These are phyloP conservation scores for Heliconius eleuchia DNA, from an alignment of 1,140 invertebrate genomes.

Conservation along the genomic window DNA sequence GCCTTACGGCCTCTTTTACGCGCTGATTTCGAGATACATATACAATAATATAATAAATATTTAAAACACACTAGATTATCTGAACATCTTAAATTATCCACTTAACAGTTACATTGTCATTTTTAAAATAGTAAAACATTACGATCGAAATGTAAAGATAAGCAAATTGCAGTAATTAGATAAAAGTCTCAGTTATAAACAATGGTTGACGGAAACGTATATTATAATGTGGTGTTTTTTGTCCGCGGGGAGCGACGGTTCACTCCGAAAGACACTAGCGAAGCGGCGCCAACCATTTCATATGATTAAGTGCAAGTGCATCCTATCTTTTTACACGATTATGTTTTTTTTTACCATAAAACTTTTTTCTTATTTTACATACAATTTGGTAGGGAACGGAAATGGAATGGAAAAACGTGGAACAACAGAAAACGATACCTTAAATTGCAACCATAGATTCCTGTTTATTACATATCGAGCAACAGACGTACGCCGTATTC, in stretches of 20 bases:
- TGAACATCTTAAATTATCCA: background rate
- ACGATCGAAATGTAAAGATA: constrained; percentile 37
- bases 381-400: background rate
- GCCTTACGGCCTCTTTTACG: too few species aligned
- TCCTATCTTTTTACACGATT: constrained; percentile 32
- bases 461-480: background rate
- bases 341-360: constrained; percentile 11
- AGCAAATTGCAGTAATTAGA: constrained; percentile 45
- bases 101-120: background rate
- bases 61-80: background rate
- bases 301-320: constrained; percentile 50
- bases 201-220: constrained; percentile 38
- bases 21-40: background rate
- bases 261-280: constrained; percentile 52
- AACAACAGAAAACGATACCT: constrained; percentile 13
- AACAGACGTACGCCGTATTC: background rate
- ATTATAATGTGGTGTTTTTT: constrained; percentile 35
- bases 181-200: constrained; percentile 37
- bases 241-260: constrained; percentile 41
- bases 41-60: background rate
- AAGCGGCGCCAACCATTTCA: constrained; percentile 52
- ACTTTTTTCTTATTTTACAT: background rate
- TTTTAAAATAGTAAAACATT: constrained; percentile 22
- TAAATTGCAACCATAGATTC: constrained; percentile 26
- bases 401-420: background rate